Evolutionary conservation across 2,888 invertebrate species (phyloP).

Genomic region (Scaptomyza reducta): DNA sequence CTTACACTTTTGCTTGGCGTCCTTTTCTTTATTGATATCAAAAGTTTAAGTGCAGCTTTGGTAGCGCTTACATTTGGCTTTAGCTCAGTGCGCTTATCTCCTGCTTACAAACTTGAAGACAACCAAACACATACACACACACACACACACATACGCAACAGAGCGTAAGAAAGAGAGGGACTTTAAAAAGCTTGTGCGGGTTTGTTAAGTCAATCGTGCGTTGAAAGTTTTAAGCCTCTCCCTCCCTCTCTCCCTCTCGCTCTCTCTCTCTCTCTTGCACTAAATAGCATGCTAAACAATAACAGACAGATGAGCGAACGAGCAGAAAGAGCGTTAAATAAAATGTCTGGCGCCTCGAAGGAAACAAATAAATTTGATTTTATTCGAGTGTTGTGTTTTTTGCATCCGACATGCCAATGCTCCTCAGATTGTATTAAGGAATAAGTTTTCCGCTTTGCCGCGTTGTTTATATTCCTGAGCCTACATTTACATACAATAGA

Average conservation of each 20-base stretch:
- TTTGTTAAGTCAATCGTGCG: conserved; percentile 22
- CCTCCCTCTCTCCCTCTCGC: not conserved
- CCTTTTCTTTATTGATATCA: conserved; percentile 72
- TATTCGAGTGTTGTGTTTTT: conserved; percentile 54
- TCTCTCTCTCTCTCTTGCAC: conserved; percentile 7
- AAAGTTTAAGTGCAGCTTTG: conserved; percentile 79
- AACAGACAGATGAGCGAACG: not conserved
- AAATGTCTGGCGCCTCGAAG: conserved; percentile 27
- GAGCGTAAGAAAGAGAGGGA: conserved; percentile 9
- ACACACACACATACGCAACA: conserved; percentile 27
- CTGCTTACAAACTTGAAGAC: conserved; percentile 56
- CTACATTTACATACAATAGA: conserved; percentile 60
- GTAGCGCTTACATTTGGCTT: conserved; percentile 73
- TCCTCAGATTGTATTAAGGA: conserved; percentile 69
- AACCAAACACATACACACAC: conserved; percentile 26
- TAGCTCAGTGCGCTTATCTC: conserved; percentile 68
- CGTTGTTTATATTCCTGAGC: conserved; percentile 43
- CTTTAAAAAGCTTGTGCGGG: conserved; percentile 25
- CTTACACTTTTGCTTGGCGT: conserved; percentile 41
- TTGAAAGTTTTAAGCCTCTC: conserved; percentile 41
- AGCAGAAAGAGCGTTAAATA: conserved; percentile 10
- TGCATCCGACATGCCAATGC: conserved; percentile 56
- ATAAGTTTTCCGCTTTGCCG: conserved; percentile 72
- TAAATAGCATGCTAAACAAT: conserved; percentile 43
- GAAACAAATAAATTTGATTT: conserved; percentile 76